Evolutionary conservation across 2,797 vertebrate genomes (phyloP).

Genomic region (Anguilla obscura): DNA sequence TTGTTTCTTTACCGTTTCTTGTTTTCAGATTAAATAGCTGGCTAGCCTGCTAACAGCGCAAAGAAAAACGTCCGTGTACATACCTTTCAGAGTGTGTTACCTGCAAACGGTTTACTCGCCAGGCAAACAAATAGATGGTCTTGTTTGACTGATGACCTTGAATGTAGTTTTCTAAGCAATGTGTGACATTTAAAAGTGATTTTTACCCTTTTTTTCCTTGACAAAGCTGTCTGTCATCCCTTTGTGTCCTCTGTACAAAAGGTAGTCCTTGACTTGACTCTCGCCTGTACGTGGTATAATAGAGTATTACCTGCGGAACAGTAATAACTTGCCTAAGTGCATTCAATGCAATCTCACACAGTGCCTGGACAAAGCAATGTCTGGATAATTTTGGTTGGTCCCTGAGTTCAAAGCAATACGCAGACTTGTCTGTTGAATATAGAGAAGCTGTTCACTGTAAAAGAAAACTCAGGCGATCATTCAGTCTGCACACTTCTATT

Average conservation of each 20-base stretch:
- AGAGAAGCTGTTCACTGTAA: neutral
- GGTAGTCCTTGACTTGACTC: neutral
- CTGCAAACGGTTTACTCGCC: no score
- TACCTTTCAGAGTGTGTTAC: no score
- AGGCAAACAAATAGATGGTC: neutral
- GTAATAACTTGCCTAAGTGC: neutral
- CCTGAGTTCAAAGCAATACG: neutral
- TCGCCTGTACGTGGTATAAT: neutral
- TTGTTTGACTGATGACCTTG: neutral
- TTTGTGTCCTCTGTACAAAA: neutral
- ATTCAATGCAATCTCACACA: neutral
- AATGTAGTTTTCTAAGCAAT: neutral
- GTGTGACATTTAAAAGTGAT: neutral
- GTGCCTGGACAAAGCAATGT: no score
- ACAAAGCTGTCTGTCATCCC: neutral
- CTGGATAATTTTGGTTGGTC: neutral
- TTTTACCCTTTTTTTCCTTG: neutral
- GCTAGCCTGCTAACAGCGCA: no score
- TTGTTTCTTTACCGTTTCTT: no score
- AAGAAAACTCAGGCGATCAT: neutral
- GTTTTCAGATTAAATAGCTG: no score
- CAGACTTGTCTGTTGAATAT: neutral
- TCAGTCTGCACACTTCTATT: neutral
- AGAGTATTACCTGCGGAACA: neutral
- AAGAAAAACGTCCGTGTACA: no score